Percentiles rank a stretch among this genome's conserved stretches.
phyloP scores from a whole-genome alignment of 2,113 vertebrate species.

The Mustela lutreola region DNA sequence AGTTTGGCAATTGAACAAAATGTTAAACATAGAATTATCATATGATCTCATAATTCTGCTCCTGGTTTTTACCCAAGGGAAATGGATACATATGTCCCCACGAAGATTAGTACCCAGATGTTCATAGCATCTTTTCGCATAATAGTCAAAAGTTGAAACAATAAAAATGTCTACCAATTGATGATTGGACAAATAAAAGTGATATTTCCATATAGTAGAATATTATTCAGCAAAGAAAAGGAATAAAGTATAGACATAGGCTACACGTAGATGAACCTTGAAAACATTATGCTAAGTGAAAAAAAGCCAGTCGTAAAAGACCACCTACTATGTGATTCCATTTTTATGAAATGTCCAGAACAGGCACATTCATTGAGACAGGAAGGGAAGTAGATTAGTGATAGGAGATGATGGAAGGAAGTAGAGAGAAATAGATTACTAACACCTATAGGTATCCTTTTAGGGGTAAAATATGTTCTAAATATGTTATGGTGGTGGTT shows the following conservation, averaged over 20 bases:
- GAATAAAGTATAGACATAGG: not conserved
- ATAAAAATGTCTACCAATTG: not conserved
- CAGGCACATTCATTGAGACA: not conserved
- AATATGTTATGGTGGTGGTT: not conserved
- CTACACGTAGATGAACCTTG: no score
- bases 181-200: not conserved
- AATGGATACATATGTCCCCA: not conserved
- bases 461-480: not conserved
- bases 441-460: not conserved
- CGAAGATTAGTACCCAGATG: not conserved
- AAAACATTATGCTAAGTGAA: not conserved
- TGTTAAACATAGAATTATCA: not conserved
- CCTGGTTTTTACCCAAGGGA: not conserved
- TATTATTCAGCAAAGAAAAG: not conserved
- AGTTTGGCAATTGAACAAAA: not conserved
- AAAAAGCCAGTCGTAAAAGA: not conserved
- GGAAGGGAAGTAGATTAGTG: not conserved
- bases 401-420: not conserved
- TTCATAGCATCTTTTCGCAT: not conserved
- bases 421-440: not conserved
- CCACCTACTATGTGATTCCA: rapidly evolving
- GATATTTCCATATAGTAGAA: no score
- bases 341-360: not conserved
- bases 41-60: not conserved
- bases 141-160: not conserved